Base-by-base conservation (phyloP, 2,797 vertebrate species). In the Borostomias antarcticus region DNA sequence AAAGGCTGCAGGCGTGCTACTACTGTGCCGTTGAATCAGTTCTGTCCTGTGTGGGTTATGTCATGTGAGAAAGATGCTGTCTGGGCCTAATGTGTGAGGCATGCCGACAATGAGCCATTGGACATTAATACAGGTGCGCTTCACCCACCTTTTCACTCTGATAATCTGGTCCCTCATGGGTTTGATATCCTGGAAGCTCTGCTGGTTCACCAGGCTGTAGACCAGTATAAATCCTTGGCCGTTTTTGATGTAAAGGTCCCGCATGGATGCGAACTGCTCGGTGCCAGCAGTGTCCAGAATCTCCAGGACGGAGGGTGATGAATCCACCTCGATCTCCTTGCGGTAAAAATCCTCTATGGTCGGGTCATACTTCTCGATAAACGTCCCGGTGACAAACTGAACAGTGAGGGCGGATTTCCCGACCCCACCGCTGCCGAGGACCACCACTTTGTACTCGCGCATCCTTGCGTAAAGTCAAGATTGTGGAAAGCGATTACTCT, bases 391-490 rank as follows among this genome's bases (percentile, higher is more conserved):
- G 73, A 98, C 96, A 66, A 98, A 98, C 93, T 98, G 96, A 83
- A 98, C 96, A 25, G 96, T 98, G 87, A 98, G 95, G 90, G 96
- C 96, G 83, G 96, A 98, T 84, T 98, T 97, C 72, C 96, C 96
- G 80, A 97, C 96, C 83, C 96, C 96, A 66, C 96, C 96, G 92
- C 95, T 96, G 85, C 96, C 96, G 86, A 97, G 93, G 80, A 98
- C 96, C 93, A 98, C 96, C 92, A 98, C 96, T 91, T 98, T 98
- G 83, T 98, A 98, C 94, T 98, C 96, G 73, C 96, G 95, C 96
- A 98, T 98, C 72, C 59, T 54, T 60, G 48, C 58, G 84, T 79
- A 80, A 76, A 82, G 79, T 80, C 74, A 59, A 78, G 62, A 71
- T 65, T 29, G 79, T 71, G 77, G 74, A 72, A 77, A 57, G 59